Evolutionary conservation across 2,888 invertebrate genomes (phyloP).

Genomic region (Aleiodes testaceus): DNA sequence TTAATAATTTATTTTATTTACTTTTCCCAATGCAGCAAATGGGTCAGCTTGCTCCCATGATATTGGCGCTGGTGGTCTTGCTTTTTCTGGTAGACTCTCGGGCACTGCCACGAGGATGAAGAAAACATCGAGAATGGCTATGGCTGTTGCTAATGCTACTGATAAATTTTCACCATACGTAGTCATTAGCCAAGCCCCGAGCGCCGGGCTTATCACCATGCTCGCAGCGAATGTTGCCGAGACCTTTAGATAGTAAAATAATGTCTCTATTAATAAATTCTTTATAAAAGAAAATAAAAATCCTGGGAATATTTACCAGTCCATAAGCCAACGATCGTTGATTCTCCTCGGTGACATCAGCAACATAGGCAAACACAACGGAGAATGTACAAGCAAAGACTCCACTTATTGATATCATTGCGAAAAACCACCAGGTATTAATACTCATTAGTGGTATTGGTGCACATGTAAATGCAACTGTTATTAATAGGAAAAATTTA

Average conservation of each 20-base stretch:
- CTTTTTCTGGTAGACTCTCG: constrained; percentile 97
- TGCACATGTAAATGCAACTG: constrained; percentile 98
- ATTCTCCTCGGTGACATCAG: constrained; percentile 98
- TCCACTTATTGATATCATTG: constrained; percentile 98
- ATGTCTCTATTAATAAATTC: not conserved
- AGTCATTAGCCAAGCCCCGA: constrained; percentile 92
- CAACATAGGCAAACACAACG: constrained; percentile 99
- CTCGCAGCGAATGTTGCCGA: constrained; percentile 99
- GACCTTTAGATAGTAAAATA: constrained; percentile 71
- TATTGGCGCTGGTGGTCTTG: constrained; percentile 83
- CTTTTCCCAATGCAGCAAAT: constrained; percentile 80
- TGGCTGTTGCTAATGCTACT: constrained; percentile 95
- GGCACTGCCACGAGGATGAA: constrained; percentile 99
- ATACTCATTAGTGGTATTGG: constrained; percentile 99
- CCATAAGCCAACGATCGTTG: constrained; percentile 97
- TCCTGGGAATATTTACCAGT: constrained; percentile 77
- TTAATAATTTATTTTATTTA: constrained; percentile 67
- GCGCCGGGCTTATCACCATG: constrained; percentile 97
- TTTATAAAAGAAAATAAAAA: constrained; percentile 5
- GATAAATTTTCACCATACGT: constrained; percentile 82
- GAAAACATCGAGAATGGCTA: constrained; percentile 96
- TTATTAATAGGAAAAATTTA: constrained; percentile 97
- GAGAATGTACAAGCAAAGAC: constrained; percentile 99
- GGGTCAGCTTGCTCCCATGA: constrained; percentile 99
- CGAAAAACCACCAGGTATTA: constrained; percentile 99